Conservation (phyloP, 2,797 vertebrate genomes). For the Rhinatrema bivittatum region DNA sequence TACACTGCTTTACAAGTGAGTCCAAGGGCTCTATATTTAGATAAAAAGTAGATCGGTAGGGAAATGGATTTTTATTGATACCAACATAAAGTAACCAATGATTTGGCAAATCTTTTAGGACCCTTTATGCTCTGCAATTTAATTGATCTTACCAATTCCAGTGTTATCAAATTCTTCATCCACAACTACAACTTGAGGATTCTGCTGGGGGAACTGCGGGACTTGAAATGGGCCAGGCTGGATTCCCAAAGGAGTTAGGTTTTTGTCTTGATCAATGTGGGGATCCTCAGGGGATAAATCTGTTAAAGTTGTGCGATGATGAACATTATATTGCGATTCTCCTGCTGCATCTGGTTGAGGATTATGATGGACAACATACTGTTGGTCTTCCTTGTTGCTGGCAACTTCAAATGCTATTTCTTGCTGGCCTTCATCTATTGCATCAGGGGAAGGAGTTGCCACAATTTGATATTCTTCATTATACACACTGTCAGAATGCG, state of each 20-base stretch:
- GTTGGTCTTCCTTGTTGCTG: conserved; percentile 27
- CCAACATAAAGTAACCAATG: neutral
- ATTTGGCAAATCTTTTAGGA: too few species aligned
- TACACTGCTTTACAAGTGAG: too few species aligned
- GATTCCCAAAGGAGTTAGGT: conserved; percentile 32
- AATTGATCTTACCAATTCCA: conserved; percentile 69
- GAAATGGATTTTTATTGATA: too few species aligned
- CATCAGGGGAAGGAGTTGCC: conserved; percentile 8
- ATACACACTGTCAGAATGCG: neutral
- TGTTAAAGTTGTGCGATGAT: conserved; percentile 6
- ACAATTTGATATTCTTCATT: neutral
- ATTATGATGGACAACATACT: neutral
- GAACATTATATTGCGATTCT: conserved; percentile 8
- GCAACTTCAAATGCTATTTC: conserved; percentile 15
- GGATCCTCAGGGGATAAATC: conserved; percentile 25
- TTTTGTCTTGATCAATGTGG: conserved; percentile 26
- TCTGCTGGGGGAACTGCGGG: conserved; percentile 49
- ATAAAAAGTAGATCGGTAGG: too few species aligned
- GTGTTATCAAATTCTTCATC: conserved; percentile 75
- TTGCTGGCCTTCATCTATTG: conserved; percentile 28
- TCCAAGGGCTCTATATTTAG: too few species aligned
- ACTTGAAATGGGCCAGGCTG: conserved; percentile 54
- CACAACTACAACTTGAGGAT: conserved; percentile 70
- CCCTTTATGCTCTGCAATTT: neutral
- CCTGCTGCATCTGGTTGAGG: conserved; percentile 11